Conservation (phyloP, 2,888 invertebrate species). For the Petrolisthes manimaculis region DNA sequence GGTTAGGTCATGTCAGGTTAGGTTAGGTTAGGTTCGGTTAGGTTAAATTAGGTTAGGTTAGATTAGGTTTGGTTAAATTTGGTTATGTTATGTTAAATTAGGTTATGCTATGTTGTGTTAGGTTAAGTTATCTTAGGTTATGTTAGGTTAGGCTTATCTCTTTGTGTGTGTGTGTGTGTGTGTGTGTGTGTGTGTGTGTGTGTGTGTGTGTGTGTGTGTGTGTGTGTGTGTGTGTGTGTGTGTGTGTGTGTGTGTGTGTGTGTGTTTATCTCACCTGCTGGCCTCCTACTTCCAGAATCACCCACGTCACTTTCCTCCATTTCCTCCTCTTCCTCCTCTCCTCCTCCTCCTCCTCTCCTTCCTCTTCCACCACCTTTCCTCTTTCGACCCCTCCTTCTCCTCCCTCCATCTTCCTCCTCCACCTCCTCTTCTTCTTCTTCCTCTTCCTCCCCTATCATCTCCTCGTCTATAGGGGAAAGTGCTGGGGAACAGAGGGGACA, state of each 20-base stretch:
- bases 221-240: conserved; percentile 1
- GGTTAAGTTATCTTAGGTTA: too few relatives aligned
- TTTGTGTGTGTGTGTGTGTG: not conserved
- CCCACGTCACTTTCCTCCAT: not conserved
- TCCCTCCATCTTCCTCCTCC: not conserved
- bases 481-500: not conserved
- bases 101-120: too few relatives aligned
- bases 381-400: conserved; percentile 8
- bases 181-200: not conserved
- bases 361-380: not conserved
- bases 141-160: not conserved
- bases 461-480: too few relatives aligned
- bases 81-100: too few relatives aligned
- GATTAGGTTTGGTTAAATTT: too few relatives aligned
- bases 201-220: not conserved
- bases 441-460: not conserved
- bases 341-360: not conserved
- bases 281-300: not conserved
- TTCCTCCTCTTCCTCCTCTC: conserved; percentile 6
- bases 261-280: not conserved
- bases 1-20: not conserved
- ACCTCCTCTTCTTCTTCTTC: not conserved
- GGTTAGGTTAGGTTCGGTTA: not conserved
- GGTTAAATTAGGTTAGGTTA: too few relatives aligned
- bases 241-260: conserved; percentile 1